These are phyloP conservation scores for Parauchenoglanis ngamensis DNA, from an alignment of 2,797 vertebrate species.

Conservation along the genomic window DNA sequence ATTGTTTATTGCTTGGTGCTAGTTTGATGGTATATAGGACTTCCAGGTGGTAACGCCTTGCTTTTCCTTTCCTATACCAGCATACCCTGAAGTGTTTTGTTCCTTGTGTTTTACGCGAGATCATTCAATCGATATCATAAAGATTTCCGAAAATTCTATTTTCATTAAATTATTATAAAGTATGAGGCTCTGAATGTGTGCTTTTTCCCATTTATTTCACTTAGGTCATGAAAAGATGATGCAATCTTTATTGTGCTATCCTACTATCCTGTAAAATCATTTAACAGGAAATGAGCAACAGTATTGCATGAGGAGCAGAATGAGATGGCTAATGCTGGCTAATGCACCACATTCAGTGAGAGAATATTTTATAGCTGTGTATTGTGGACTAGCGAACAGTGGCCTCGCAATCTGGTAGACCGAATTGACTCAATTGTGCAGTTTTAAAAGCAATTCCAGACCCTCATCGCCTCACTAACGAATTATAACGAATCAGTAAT, in stretches of 20 bases:
- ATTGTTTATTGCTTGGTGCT: too few relatives aligned
- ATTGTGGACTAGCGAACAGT: slow-evolving; percentile 64
- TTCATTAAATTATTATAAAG: neutral
- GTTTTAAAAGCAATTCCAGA: slow-evolving; percentile 65
- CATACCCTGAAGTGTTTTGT: neutral
- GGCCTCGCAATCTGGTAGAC: slow-evolving; percentile 73
- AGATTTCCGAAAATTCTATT: neutral
- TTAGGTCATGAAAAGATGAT: neutral
- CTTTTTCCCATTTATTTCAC: neutral
- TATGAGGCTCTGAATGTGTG: neutral
- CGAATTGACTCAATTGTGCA: slow-evolving; percentile 77
- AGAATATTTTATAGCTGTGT: slow-evolving; percentile 63
- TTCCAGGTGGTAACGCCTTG: neutral
- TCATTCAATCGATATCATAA: neutral
- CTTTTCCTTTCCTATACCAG: neutral
- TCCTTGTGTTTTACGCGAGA: neutral
- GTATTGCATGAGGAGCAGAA: slow-evolving; percentile 12
- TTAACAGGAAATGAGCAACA: slow-evolving; percentile 21
- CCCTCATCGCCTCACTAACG: slow-evolving; percentile 75
- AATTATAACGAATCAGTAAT: slow-evolving; percentile 76
- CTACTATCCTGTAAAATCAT: neutral
- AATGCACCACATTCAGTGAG: slow-evolving; percentile 27
- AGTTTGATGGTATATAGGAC: neutral
- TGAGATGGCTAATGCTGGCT: neutral
- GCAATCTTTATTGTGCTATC: neutral